These are phyloP conservation scores for Drosophila fungiperda DNA, from an alignment of 2,888 invertebrate genomes.

Conservation along the genomic window DNA sequence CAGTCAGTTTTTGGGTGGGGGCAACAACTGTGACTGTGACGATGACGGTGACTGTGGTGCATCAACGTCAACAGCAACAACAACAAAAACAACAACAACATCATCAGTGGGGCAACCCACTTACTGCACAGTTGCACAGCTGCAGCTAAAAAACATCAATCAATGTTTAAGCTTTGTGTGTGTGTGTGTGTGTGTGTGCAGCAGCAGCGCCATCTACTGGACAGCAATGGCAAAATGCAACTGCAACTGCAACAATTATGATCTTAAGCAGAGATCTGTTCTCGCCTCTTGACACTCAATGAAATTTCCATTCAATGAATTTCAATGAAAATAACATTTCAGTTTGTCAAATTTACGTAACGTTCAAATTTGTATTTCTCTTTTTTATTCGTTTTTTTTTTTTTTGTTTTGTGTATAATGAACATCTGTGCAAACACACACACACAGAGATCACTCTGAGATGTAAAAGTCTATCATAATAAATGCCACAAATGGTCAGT, in stretches of 20 bases:
- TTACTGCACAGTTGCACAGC: constrained; percentile 55
- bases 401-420: constrained; percentile 55
- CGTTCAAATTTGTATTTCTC: constrained; percentile 36
- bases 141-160: constrained; percentile 67
- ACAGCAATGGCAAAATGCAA: constrained; percentile 16
- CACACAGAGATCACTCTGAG: not conserved
- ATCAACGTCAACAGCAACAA: constrained; percentile 72
- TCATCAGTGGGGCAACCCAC: constrained; percentile 62
- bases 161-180: constrained; percentile 57
- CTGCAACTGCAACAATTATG: constrained; percentile 21
- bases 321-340: constrained; percentile 62
- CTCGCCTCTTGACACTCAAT: constrained; percentile 40
- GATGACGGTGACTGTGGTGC: constrained; percentile 53
- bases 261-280: constrained; percentile 45
- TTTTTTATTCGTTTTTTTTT: constrained; percentile 5
- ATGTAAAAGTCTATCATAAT: constrained; percentile 10
- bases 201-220: constrained; percentile 70
- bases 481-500: constrained; percentile 54
- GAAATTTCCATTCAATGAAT: constrained; percentile 60
- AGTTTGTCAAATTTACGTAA: constrained; percentile 76
- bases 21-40: not conserved
- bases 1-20: constrained; percentile 17
- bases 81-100: constrained; percentile 68
- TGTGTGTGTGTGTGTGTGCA: constrained; percentile 15
- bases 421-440: constrained; percentile 82